Evolutionary conservation across 2,888 invertebrate species (phyloP).

Genomic region (Cremastinae sp.): DNA sequence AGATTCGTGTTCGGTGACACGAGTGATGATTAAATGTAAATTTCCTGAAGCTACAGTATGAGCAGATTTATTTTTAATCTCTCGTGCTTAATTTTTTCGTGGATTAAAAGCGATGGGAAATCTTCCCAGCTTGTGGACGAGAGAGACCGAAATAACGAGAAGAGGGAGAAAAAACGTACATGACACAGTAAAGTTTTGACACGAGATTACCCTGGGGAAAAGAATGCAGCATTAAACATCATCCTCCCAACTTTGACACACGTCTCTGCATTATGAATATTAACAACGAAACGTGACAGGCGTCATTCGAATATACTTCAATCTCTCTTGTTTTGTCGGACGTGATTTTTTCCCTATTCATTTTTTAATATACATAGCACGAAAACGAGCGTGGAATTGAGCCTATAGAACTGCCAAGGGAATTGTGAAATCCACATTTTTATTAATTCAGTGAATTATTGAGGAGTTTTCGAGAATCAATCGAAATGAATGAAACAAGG

Average conservation of each 20-base stretch:
- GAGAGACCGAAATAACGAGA: neutral
- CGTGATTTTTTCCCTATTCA: constrained; percentile 8
- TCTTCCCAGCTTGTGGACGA: neutral
- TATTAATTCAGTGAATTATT: neutral
- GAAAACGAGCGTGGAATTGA: neutral
- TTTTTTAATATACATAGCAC: neutral
- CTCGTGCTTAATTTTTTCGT: neutral
- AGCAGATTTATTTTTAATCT: neutral
- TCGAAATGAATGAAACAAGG: no score
- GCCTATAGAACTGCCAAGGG: no score
- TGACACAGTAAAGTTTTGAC: constrained; percentile 42
- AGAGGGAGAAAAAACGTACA: neutral
- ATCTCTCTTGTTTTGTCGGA: constrained; percentile 42
- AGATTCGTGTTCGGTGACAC: neutral
- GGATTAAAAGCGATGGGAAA: neutral
- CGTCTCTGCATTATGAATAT: neutral
- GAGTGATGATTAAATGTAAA: neutral
- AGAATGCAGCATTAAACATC: constrained; percentile 27
- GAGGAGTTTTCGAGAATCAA: no score
- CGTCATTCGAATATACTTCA: constrained; percentile 30
- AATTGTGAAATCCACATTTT: no score
- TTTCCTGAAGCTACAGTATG: neutral
- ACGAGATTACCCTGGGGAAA: constrained; percentile 57
- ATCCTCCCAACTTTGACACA: constrained; percentile 3
- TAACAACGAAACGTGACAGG: constrained; percentile 45